These are phyloP conservation scores for Stenichneumon culpator DNA, from an alignment of 2,888 invertebrate genomes.

Conservation along the genomic window DNA sequence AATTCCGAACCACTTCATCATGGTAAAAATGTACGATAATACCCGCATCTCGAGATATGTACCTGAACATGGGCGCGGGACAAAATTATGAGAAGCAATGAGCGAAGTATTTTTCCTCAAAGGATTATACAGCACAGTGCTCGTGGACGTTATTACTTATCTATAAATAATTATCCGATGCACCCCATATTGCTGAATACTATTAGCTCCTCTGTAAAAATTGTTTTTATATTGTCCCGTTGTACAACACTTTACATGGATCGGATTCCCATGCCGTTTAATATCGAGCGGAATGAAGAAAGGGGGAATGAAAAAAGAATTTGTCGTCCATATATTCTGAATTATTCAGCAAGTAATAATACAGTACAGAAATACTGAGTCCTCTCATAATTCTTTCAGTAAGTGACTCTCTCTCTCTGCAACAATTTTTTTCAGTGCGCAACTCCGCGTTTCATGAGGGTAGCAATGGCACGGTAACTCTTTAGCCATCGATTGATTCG, in stretches of 20 bases:
- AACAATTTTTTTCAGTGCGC: neutral
- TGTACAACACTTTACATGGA: constrained; percentile 3
- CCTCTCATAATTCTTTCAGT: neutral
- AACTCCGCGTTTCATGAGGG: neutral
- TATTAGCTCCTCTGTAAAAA: neutral
- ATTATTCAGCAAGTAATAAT: constrained; percentile 11
- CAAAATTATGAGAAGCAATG: neutral
- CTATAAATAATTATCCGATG: neutral
- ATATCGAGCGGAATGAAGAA: neutral
- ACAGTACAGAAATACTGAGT: neutral
- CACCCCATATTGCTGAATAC: neutral
- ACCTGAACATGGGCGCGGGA: neutral
- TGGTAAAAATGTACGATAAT: constrained; percentile 2
- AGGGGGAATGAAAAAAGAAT: neutral
- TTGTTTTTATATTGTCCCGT: neutral
- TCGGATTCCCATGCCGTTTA: neutral
- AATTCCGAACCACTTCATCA: neutral
- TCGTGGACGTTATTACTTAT: neutral
- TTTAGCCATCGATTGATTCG: neutral
- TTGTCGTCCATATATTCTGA: neutral
- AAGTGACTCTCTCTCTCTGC: neutral
- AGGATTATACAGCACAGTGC: neutral
- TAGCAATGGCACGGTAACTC: neutral
- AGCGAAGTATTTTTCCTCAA: neutral
- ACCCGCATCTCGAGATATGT: constrained; percentile 1